Evolutionary conservation across 2,797 vertebrate species (phyloP).

Genomic region (Premnoplex brunnescens): DNA sequence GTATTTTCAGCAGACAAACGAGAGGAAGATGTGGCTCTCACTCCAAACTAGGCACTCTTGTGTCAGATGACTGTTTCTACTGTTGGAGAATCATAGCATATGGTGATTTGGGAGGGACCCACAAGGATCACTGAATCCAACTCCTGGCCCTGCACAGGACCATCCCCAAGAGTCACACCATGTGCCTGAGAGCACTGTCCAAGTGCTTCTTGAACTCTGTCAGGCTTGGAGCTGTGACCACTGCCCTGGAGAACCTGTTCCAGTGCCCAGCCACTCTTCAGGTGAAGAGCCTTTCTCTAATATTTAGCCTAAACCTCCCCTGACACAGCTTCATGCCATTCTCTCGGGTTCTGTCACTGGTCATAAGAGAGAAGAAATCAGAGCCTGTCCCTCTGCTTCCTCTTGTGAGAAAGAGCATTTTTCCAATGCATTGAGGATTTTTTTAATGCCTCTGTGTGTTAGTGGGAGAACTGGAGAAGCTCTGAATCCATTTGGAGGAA

Average conservation of each 20-base stretch:
- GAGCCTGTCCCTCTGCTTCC: not conserved
- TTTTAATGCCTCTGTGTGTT: not conserved
- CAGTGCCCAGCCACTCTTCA: not conserved
- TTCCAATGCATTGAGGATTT: not conserved
- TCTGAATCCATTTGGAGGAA: not conserved
- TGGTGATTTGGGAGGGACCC: not conserved
- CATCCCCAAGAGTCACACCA: not conserved
- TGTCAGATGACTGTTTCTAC: not conserved
- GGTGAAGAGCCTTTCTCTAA: not conserved
- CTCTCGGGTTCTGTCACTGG: accelerated
- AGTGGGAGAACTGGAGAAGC: not conserved
- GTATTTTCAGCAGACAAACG: not conserved
- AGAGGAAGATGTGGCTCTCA: not conserved
- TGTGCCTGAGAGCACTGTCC: accelerated
- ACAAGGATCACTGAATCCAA: not conserved
- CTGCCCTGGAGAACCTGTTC: not conserved
- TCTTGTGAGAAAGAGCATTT: not conserved
- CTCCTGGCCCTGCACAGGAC: not conserved
- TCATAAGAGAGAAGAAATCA: not conserved
- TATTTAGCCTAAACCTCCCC: accelerated
- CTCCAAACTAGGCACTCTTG: not conserved
- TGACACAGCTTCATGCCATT: not conserved
- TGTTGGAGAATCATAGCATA: not conserved
- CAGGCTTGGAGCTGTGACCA: not conserved
- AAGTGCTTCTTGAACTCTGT: accelerated